Evolutionary conservation across 2,888 invertebrate genomes (phyloP), one percentile per base, ranked within the genome.

Genomic region (Cerastis rubricosa): DNA sequence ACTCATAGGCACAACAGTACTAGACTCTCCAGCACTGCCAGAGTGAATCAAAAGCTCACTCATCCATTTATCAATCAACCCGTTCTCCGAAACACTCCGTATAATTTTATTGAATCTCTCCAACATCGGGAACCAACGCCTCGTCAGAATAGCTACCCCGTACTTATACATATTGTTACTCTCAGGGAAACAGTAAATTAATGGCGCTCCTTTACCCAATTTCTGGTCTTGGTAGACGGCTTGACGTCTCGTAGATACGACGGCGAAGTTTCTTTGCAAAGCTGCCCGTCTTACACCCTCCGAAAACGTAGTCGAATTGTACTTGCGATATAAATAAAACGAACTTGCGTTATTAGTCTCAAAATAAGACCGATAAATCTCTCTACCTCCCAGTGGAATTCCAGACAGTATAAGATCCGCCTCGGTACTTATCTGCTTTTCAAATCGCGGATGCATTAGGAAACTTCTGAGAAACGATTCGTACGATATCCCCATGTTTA

Each of bases 401-500:
- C 93, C 89, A 81, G 95, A 96, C 91, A 91, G 92, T 89, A 96
- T 94, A 86, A 97, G 93, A 92, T 96, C 96, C 81, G 91, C 86
- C 90, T 95, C 95, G 80, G 90, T 94, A 84, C 94, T 94, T 93
- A 97, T 96, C 94, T 97, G 97, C 91, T 95, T 96, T 89, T 95
- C 96, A 89, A 94, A 97, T 90, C 96, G 93, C 82, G 97, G 97
- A 85, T 97, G 96, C 94, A 97, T 96, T 92, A 97, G 89, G 91
- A 96, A 97, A 90, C 94, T 96, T 91, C 97, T 94, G 78, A 97
- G 93, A 89, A 96, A 96, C 85, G 97, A 96, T 91, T 95, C 96
- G 91, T 97, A 97, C 64, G 96, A 95, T 88, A 97, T 96, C 81
- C 94, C 94, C 93, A 97, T 94, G 92, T 96, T 97, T 89, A 96